Evolutionary conservation across 1,140 invertebrate species (phyloP).

Genomic region (Brachionus rubens): DNA sequence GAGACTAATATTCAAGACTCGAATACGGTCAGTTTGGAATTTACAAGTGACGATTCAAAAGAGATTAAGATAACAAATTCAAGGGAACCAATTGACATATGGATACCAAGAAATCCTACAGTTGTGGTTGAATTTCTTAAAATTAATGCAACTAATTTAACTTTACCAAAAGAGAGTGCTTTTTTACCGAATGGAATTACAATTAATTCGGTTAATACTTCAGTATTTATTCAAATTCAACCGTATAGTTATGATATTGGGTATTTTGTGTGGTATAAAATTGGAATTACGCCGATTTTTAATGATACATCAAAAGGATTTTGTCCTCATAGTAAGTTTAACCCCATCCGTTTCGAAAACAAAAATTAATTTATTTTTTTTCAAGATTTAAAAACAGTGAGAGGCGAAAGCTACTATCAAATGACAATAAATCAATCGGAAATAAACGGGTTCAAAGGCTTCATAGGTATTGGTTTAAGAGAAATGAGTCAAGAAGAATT

Average conservation of each 20-base stretch:
- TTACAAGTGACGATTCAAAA: constrained; percentile 5
- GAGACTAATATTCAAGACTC: constrained; percentile 39
- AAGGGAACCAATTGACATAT: constrained; percentile 7
- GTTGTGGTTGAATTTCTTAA: neutral
- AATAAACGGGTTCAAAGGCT: constrained; percentile 4
- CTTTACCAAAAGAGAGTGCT: neutral
- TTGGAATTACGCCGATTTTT: neutral
- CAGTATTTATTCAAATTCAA: neutral
- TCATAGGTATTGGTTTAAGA: neutral
- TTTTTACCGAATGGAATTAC: constrained; percentile 38
- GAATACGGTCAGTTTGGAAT: constrained; percentile 13
- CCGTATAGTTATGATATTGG: constrained; percentile 3
- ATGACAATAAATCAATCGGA: neutral
- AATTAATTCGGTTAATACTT: neutral
- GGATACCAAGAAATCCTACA: constrained; percentile 35
- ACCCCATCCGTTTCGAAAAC: no score
- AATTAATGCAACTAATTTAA: neutral
- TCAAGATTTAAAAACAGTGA: no score
- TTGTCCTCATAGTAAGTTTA: no score
- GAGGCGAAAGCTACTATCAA: neutral
- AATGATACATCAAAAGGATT: no score
- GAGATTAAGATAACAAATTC: neutral
- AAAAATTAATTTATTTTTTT: no score
- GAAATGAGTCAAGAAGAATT: neutral
- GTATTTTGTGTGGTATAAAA: constrained; percentile 27